Base-by-base conservation (phyloP, 2,797 vertebrate species). In the Rhabdophis nuchalis region DNA sequence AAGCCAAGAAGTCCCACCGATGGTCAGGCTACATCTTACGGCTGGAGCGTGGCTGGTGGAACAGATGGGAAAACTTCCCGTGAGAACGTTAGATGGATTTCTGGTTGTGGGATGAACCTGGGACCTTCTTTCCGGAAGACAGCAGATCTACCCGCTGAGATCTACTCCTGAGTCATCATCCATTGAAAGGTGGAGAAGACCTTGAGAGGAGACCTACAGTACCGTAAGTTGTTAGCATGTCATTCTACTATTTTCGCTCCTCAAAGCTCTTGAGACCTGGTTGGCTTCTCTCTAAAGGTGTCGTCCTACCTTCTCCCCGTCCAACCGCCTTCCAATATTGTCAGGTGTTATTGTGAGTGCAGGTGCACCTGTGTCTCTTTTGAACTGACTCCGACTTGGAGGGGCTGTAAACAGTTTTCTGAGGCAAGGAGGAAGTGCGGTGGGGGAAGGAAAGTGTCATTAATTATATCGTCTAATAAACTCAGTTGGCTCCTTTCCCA, bases 391-490 rank as follows among this genome's bases (percentile, higher is more conserved):
- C 95, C 95, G 92, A 93, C 95, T 96, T 94, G 64, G 82, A 96
- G 96, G 96, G 96, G 94, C 94, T 93, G 94, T 94, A 96, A 97
- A 97, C 94, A 93, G 92, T 92, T 96, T 97, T 93, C 91, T 95
- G 96, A 96, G 97, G 95, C 96, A 96, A 93, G 94, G 14, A 36
- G 14, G 64, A 6, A 72, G n/a, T 14, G 20, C 0, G 2, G 46
- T 50, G 6, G n/a, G 0, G 29, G 29, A 93, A 95, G 96, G 92
- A 94, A 95, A 92, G 93, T 91, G 95, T 97, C 97, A 97, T 97
- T 97, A 97, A 97, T 97, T 97, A 97, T 95, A 95, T 92, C 96
- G 96, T 96, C 95, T 97, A 97, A 97, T 97, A 97, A 97, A 97
- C 97, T 97, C 96, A 96, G 97, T 97, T 97, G 97, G 97, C 97